Percentiles rank a stretch among this genome's conserved stretches.
Evolutionary conservation across 1,140 invertebrate species (phyloP).

Genomic region (Gonioctena quinquepunctata): DNA sequence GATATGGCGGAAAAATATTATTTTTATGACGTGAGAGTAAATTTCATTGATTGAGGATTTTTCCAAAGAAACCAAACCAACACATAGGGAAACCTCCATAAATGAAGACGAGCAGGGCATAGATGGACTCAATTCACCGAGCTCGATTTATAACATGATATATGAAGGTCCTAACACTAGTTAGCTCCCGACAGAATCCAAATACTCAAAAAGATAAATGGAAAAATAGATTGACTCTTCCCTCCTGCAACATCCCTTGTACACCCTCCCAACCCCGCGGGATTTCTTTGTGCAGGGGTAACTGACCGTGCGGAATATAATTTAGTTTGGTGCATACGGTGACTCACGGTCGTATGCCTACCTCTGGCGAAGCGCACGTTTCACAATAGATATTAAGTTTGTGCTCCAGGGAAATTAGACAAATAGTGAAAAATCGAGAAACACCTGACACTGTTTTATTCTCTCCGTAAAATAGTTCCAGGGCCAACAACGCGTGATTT

Average conservation of each 20-base stretch:
- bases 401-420: not conserved
- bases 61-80: too few species aligned
- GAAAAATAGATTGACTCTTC: constrained; percentile 13
- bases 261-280: not conserved
- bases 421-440: too few species aligned
- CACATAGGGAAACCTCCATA: too few species aligned
- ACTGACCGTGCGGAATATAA: constrained; percentile 37
- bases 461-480: too few species aligned
- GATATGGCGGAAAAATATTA: too few species aligned
- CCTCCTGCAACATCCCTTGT: not conserved
- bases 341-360: constrained; percentile 22
- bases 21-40: too few species aligned
- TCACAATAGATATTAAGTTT: not conserved
- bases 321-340: constrained; percentile 25
- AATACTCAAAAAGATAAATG: constrained; percentile 5
- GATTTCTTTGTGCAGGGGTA: constrained; percentile 30
- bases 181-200: not conserved
- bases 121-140: too few species aligned
- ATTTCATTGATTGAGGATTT: too few species aligned
- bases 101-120: too few species aligned
- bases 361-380: not conserved
- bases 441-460: too few species aligned
- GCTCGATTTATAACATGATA: too few species aligned
- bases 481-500: too few species aligned
- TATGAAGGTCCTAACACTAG: not conserved